Base-by-base conservation (phyloP, 35 echinoderm and acorn worm species). In the Antedon bifida region DNA sequence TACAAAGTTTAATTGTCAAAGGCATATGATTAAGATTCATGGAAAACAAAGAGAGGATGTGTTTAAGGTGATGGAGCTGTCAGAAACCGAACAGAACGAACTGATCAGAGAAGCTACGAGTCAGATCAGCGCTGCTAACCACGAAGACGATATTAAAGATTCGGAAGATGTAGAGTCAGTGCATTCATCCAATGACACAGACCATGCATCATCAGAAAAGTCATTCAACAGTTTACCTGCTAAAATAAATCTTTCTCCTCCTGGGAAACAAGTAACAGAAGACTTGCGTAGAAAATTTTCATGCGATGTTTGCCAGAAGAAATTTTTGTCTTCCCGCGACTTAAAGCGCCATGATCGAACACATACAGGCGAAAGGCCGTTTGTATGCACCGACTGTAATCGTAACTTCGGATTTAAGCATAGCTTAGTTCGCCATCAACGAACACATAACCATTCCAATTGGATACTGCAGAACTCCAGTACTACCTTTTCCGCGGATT, bases 1-100 rank as follows among this genome's bases (percentile, higher is more conserved):
- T 28, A 99, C 95, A 10, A 99, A 99, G 75, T 99, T 99, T 39
- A 99, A 99, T 77, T 99, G 95, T 82, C 95, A 99, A 75, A 82
- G 95, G 2, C 95, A 99, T 79, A 99, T 99, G 78, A 88, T 93
- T 46, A 99, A 99, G 75, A 81, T 99, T 29, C 95, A 99, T 75
- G 88, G 91, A 16, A 99, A 90, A 84, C 85, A 46, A 26, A 92
- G 88, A 81, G 90, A 99, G 32, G 95, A 99, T 26, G 51, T 64
- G 51, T 64, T 64, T 64, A 64, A 64, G 13, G 86, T 92, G 16
- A 39, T 84, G 34, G 39, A 77, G 16, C 64, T 99, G 56, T 87
- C 79, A 74, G 95, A 86, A 38, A 34, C 39, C 19, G 82, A 75
- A 36, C 84, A 81, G 32, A 88, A 87, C 28, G 31, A 32, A n/a